Percentiles rank a stretch among this genome's conserved stretches.
These are phyloP conservation scores for Siniperca knerii DNA, from an alignment of 2,113 vertebrate genomes.

Conservation along the genomic window DNA sequence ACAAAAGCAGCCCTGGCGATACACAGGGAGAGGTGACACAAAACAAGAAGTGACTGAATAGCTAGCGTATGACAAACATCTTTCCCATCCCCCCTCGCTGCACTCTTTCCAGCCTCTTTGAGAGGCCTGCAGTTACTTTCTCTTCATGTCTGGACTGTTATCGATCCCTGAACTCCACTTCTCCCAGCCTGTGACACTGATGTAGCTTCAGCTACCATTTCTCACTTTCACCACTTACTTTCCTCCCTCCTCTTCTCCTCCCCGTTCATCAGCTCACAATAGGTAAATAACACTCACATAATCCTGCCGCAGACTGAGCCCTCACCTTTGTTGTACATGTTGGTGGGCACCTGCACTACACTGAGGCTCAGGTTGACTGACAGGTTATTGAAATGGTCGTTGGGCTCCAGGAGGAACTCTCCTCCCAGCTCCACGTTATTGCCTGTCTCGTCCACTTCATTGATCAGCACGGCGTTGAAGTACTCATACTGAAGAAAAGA, in stretches of 20 bases:
- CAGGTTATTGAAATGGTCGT: conserved; percentile 97
- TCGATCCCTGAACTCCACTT: conserved; percentile 70
- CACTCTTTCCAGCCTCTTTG: conserved; percentile 25
- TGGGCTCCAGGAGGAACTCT: conserved; percentile 95
- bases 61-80: conserved; percentile 64
- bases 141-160: conserved; percentile 65
- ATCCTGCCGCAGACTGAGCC: not conserved
- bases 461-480: conserved; percentile 97
- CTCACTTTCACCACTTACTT: conserved; percentile 52
- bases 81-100: not conserved
- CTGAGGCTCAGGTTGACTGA: conserved; percentile 97
- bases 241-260: conserved; percentile 27
- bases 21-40: conserved; percentile 54
- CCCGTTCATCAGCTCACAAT: conserved; percentile 32
- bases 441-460: conserved; percentile 94
- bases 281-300: conserved; percentile 24
- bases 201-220: conserved; percentile 38
- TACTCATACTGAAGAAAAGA: conserved; percentile 90
- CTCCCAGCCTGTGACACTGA: conserved; percentile 52
- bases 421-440: conserved; percentile 95
- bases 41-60: conserved; percentile 62
- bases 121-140: conserved; percentile 45
- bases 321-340: conserved; percentile 97
- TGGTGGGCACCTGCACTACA: conserved; percentile 97
- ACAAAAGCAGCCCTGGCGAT: conserved; percentile 74